These are phyloP conservation scores for Elgaria multicarinata DNA, from an alignment of 2,113 vertebrate species.

Conservation along the genomic window DNA sequence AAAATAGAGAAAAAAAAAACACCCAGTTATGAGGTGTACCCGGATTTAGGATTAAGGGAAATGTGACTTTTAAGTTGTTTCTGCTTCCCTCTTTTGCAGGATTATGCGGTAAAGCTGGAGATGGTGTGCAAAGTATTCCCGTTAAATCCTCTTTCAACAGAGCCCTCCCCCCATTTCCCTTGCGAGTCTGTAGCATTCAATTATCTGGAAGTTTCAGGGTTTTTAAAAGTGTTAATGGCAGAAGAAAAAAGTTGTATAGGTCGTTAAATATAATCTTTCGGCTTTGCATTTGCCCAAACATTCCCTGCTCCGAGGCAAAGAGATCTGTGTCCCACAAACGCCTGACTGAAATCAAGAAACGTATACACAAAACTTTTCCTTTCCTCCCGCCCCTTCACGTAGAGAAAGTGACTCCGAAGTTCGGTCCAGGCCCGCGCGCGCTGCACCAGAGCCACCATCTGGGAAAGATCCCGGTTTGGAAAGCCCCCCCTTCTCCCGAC, in stretches of 20 bases:
- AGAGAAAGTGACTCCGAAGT: not conserved
- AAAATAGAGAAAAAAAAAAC: not conserved
- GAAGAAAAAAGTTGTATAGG: constrained; percentile 32
- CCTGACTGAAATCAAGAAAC: not conserved
- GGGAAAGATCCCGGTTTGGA: no score
- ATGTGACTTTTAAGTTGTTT: constrained; percentile 85
- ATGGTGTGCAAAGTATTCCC: constrained; percentile 74
- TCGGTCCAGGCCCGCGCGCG: not conserved
- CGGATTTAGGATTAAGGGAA: constrained; percentile 83
- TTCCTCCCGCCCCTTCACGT: no score
- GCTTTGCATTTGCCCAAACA: constrained; percentile 10
- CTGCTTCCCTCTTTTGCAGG: constrained; percentile 77
- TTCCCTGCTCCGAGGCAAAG: not conserved
- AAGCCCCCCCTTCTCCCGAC: not conserved
- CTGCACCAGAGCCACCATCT: not conserved
- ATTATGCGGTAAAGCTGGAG: constrained; percentile 77
- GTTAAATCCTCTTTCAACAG: constrained; percentile 76
- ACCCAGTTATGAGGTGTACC: constrained; percentile 75
- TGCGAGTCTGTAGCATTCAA: constrained; percentile 59
- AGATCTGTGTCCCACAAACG: not conserved
- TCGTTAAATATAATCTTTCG: not conserved
- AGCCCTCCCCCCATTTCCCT: constrained; percentile 35
- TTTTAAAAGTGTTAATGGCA: constrained; percentile 39
- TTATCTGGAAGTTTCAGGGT: constrained; percentile 63
- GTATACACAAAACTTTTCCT: no score